Evolutionary conservation across 2,888 invertebrate genomes (phyloP).

Genomic region (Ectemnius cavifrons): DNA sequence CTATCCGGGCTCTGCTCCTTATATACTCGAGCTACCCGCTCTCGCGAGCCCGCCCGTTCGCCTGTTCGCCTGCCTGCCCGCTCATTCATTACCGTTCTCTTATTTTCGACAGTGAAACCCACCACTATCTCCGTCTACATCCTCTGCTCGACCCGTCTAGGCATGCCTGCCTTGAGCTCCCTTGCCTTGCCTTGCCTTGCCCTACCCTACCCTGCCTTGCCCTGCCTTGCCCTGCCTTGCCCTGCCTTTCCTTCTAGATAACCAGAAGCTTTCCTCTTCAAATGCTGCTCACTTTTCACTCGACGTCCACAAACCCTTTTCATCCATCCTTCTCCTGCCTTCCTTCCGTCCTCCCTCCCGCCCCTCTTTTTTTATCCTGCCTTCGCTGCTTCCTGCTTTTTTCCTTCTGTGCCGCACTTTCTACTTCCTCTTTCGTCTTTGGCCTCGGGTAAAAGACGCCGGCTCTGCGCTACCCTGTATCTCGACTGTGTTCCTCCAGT

Average conservation of each 20-base stretch:
- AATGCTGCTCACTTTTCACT: conserved; percentile 67
- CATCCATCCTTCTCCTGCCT: conserved; percentile 33
- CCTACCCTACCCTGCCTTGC: conserved; percentile 12
- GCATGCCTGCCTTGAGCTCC: neutral
- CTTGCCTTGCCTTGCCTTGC: conserved; percentile 20
- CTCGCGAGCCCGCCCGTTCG: conserved; percentile 15
- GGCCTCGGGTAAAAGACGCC: conserved; percentile 7
- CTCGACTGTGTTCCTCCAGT: conserved; percentile 28
- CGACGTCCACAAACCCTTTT: conserved; percentile 49
- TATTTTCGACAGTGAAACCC: conserved; percentile 69
- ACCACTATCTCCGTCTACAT: conserved; percentile 46
- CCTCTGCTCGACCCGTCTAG: too few relatives aligned
- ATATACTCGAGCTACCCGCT: conserved; percentile 29
- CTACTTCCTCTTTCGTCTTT: conserved; percentile 21
- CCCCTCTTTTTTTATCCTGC: neutral
- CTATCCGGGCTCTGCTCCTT: conserved; percentile 30
- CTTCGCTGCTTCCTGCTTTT: conserved; percentile 17
- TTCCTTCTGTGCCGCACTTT: conserved; percentile 19
- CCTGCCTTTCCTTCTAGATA: conserved; percentile 51
- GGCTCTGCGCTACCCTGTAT: conserved; percentile 28
- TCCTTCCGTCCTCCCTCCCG: neutral
- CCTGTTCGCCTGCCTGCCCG: conserved; percentile 45
- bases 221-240: conserved; percentile 56
- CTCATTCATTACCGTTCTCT: conserved; percentile 75
- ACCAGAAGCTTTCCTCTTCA: conserved; percentile 62